phyloP scores from a whole-genome alignment of 2,888 invertebrate genomes.

The Caenorhabditis sinica region DNA sequence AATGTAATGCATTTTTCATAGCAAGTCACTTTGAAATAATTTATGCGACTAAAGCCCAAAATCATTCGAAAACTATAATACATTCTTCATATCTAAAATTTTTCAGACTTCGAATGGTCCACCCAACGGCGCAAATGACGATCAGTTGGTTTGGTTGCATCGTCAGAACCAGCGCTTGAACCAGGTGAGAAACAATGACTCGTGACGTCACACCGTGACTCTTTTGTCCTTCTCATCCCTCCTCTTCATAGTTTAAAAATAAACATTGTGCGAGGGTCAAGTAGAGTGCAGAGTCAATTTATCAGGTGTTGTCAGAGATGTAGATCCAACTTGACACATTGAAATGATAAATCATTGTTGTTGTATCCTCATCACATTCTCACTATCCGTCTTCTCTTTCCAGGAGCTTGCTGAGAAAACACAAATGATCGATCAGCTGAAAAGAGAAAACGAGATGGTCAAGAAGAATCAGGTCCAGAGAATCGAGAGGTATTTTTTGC shows the following conservation, averaged over 20 bases:
- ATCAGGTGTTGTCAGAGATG: conserved; percentile 50
- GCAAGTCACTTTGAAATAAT: no score
- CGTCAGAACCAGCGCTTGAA: conserved; percentile 84
- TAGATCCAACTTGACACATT: conserved; percentile 56
- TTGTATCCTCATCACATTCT: conserved; percentile 43
- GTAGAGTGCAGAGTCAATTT: conserved; percentile 61
- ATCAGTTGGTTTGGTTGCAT: conserved; percentile 82
- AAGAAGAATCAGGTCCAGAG: conserved; percentile 53
- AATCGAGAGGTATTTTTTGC: conserved; percentile 39
- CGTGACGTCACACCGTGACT: conserved; percentile 51
- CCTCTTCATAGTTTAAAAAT: conserved; percentile 44
- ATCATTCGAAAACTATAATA: no score
- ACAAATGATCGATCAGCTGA: conserved; percentile 83
- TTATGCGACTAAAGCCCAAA: no score
- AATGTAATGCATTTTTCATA: no score
- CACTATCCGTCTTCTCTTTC: conserved; percentile 41
- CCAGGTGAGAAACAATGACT: conserved; percentile 78
- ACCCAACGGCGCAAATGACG: conserved; percentile 66
- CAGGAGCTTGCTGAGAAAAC: conserved; percentile 84
- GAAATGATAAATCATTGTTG: conserved; percentile 59
- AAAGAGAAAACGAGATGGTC: conserved; percentile 68
- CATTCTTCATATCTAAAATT: background rate
- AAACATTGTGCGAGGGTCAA: conserved; percentile 51
- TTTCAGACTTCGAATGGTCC: conserved; percentile 52
- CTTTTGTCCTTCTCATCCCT: conserved; percentile 10